Evolutionary conservation across 1,140 invertebrate genomes (phyloP), one percentile per base, ranked within the genome.

Genomic region (Hyposmocoma kahamanoa): DNA sequence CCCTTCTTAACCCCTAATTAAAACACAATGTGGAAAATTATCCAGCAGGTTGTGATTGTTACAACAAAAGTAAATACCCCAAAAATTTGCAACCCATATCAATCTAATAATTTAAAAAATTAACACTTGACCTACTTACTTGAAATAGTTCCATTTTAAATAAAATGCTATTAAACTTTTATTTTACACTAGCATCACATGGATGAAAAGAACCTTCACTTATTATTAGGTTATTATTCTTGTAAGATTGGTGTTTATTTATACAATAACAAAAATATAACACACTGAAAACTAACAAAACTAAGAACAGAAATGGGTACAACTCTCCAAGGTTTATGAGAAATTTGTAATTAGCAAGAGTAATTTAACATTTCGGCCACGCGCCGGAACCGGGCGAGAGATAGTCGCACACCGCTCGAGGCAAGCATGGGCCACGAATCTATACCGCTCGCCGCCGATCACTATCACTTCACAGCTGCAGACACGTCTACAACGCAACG

Each of bases 101-200:
- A n/a, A n/a, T n/a, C n/a, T 47, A 45, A 62, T 62, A 50, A 53
- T 48, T 51, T 47, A 41, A 28, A 21, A 56, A 58, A 65, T 65
- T 58, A 58, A 36, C 41, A 53, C 43, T 49, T 59, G 56, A 58
- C 62, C 59, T 65, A 61, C 55, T 65, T 65, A 61, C 55, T 41
- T 49, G 46, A 53, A n/a, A 18, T 43, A 20, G 50, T 43, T 36
- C 58, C 57, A 60, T 64, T 50, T 59, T 24, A 42, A 43, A 42
- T 43, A 36, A 36, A 17, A 6, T 15, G 15, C 13, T 36, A 36
- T 22, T 42, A 22, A 55, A 51, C 42, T 17, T 53, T 20, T n/a
- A 38, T 39, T 20, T 48, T 30, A 53, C 18, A 36, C 32, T 50
- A 56, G 43, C 50, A 43, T 17, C 9, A 42, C 30, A 32, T 24